phyloP scores from a whole-genome alignment of 1,140 invertebrate species.

The Harpegnathos saltator region DNA sequence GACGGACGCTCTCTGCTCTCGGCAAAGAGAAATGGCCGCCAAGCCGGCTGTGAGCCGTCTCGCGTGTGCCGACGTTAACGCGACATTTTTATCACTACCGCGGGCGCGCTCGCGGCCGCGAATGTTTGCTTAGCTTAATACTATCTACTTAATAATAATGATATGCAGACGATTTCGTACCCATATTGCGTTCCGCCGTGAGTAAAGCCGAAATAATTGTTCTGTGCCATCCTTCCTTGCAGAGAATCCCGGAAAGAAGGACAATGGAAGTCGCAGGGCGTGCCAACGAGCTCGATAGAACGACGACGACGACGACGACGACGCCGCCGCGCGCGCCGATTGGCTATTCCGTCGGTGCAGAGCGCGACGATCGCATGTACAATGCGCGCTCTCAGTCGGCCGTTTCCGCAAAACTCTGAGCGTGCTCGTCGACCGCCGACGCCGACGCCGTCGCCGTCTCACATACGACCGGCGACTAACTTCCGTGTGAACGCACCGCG shows the following conservation, averaged over 20 bases:
- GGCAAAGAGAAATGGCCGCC: slow-evolving; percentile 80
- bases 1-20: slow-evolving; percentile 72
- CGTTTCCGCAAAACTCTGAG: slow-evolving; percentile 69
- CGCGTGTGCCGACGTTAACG: slow-evolving; percentile 68
- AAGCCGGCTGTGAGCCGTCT: slow-evolving; percentile 77
- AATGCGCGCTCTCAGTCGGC: slow-evolving; percentile 68
- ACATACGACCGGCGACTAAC: slow-evolving; percentile 53
- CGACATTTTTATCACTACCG: slow-evolving; percentile 57
- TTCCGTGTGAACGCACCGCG: slow-evolving; percentile 63
- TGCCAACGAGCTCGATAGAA: slow-evolving; percentile 79
- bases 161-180: slow-evolving; percentile 86
- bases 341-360: slow-evolving; percentile 70
- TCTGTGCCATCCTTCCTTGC: slow-evolving; percentile 91
- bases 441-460: neutral
- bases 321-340: slow-evolving; percentile 68
- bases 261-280: slow-evolving; percentile 84
- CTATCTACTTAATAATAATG: slow-evolving; percentile 72
- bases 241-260: slow-evolving; percentile 84
- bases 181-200: slow-evolving; percentile 96
- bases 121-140: slow-evolving; percentile 66
- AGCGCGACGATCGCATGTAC: slow-evolving; percentile 62
- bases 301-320: slow-evolving; percentile 57
- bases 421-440: no score
- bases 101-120: slow-evolving; percentile 40
- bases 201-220: slow-evolving; percentile 97